Conservation (phyloP, 2,797 vertebrate genomes). For the Zalophus californianus region DNA sequence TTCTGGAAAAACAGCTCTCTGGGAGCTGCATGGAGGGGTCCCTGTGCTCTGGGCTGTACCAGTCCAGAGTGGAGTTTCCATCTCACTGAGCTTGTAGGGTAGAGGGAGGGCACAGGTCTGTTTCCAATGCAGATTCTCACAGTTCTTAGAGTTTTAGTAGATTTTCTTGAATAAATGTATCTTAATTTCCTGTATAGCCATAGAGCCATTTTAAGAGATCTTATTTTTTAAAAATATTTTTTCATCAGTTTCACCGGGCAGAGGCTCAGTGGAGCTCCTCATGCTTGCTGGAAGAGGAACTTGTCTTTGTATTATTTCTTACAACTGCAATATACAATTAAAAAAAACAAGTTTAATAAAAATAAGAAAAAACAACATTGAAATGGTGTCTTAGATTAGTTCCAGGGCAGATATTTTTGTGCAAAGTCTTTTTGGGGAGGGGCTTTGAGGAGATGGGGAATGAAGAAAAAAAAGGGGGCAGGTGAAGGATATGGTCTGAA, state of each 20-base stretch:
- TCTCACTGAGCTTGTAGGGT: background rate
- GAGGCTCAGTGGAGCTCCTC: background rate
- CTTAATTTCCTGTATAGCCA: background rate
- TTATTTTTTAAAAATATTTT: background rate
- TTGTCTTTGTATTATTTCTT: background rate
- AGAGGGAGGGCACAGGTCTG: background rate
- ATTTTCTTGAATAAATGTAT: background rate
- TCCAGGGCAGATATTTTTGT: background rate
- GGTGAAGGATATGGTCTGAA: background rate
- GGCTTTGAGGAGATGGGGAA: background rate
- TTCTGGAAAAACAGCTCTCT: background rate
- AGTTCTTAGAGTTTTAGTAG: background rate
- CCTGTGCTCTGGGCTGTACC: fast-evolving
- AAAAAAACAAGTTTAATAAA: background rate
- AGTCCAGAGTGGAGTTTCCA: background rate
- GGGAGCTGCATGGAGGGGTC: background rate
- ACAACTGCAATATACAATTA: background rate
- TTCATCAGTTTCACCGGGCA: background rate
- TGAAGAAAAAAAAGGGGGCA: background rate
- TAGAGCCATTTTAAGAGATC: background rate
- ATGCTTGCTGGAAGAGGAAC: background rate
- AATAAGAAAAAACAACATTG: background rate
- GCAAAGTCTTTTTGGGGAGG: background rate
- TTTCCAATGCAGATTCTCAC: background rate
- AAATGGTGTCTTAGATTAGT: background rate